Base-by-base conservation (phyloP, 64 coral and sea anemone genomes). In the Catalaphyllia jardinei region DNA sequence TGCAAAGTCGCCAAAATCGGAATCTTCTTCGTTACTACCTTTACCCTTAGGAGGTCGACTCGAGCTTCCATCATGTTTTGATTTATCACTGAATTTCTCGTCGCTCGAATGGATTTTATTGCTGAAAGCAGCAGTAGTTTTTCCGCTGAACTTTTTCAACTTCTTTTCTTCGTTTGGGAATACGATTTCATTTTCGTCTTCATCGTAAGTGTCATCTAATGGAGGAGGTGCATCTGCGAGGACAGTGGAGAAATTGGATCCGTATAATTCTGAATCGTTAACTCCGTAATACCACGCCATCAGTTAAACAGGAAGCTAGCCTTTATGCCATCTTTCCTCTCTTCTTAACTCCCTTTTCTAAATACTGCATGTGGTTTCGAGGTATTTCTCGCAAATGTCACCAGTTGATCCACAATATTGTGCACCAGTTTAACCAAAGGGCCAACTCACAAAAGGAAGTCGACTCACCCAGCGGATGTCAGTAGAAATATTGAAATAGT, bases 101-200 rank as follows among this genome's bases (percentile, higher is more conserved):
- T 85, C 22, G 35, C 38, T 49, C 0, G 33, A 39, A 22, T 50
- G 20, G 3, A 22, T 14, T 14, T 2, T 85, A 35, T 49, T 69
- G 20, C 67, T 29, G 18, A 22, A 9, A 25, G 80, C 39, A 33
- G 62, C 14, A 20, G 20, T 31, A 42, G 29, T 31, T 14, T 49
- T 42, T 28, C 64, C 80, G n/a, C 16, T 10, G 57, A 19, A 80
- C 17, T 31, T 60, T 30, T 85, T 71, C 51, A 39, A 85, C 71
- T 85, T 85, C 22, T 39, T 71, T 25, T 28, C 20, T 51, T 85
- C 81, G 30, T 94, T 60, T 31, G 31, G 62, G 52, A 94, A 94
- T 0, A 94, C 93, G 49, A 94, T 91, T 89, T 94, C 92, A 29
- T 87, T 78, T 31, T 94, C 93, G 18, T 94, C 89, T 60, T 94